Percentiles rank a stretch among this genome's conserved stretches.
Conservation (phyloP, 2,797 vertebrate species). For the Heliangelus exortis region DNA sequence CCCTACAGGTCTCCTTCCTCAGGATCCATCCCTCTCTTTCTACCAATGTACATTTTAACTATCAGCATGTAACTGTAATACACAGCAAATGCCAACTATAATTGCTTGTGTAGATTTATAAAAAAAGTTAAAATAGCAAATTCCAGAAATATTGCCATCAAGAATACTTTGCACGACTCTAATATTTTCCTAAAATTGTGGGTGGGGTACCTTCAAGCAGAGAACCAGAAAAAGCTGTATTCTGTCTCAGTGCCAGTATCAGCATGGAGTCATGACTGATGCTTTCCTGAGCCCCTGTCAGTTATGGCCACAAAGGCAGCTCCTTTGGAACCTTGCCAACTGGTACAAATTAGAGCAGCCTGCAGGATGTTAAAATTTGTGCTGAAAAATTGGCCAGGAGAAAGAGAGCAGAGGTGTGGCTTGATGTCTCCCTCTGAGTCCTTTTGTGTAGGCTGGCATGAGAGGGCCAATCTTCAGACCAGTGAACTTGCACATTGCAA, state of each 20-base stretch:
- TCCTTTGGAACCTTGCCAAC: background rate
- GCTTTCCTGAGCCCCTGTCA: conserved; percentile 11
- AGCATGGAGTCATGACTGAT: background rate
- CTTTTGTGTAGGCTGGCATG: background rate
- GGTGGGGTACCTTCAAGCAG: background rate
- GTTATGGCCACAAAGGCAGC: background rate
- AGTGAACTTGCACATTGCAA: background rate
- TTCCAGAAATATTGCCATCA: background rate
- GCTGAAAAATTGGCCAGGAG: background rate
- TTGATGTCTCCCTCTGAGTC: background rate
- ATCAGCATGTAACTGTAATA: background rate
- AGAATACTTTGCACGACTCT: background rate
- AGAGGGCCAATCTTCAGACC: background rate
- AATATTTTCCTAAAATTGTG: background rate
- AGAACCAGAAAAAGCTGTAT: background rate
- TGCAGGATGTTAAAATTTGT: background rate
- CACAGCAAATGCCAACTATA: background rate
- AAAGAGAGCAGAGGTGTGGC: background rate
- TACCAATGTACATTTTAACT: background rate
- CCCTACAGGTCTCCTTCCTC: background rate
- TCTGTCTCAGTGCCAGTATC: background rate
- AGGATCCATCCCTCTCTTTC: background rate
- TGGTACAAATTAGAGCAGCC: background rate
- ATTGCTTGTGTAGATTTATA: background rate
- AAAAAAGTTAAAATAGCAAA: background rate